Evolutionary conservation across 2,113 vertebrate species (phyloP).

Genomic region (Toxostoma redivivum): DNA sequence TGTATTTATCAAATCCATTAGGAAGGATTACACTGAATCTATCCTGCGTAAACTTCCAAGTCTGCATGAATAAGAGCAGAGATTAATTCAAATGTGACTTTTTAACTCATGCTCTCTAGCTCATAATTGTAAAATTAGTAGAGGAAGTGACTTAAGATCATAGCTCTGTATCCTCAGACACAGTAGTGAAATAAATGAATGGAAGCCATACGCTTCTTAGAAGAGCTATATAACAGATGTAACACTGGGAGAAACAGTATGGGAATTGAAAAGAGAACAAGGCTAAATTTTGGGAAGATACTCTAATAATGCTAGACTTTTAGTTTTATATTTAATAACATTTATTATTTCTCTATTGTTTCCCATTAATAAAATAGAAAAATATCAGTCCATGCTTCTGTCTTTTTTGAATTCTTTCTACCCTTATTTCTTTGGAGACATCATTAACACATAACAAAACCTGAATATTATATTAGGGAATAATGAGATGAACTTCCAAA

Average conservation of each 20-base stretch:
- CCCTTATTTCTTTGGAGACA: neutral
- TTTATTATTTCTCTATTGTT: neutral
- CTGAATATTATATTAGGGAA: neutral
- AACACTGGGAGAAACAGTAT: neutral
- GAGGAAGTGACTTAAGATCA: neutral
- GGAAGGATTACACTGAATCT: neutral
- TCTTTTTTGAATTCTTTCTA: neutral
- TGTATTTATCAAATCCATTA: neutral
- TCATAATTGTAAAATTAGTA: neutral
- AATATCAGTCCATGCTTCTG: neutral
- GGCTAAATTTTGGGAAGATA: neutral
- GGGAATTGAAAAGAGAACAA: neutral
- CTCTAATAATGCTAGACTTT: neutral
- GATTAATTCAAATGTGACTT: neutral
- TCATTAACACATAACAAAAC: neutral
- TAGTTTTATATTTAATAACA: neutral
- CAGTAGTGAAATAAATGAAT: neutral
- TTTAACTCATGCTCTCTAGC: neutral
- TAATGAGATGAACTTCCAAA: neutral
- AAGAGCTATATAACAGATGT: neutral
- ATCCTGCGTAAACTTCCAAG: neutral
- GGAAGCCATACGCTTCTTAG: neutral
- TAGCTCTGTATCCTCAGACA: neutral
- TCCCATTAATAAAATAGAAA: neutral
- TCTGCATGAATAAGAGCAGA: neutral